Base-by-base conservation (phyloP, 2,888 invertebrate genomes). In the Conops quadrifasciatus region DNA sequence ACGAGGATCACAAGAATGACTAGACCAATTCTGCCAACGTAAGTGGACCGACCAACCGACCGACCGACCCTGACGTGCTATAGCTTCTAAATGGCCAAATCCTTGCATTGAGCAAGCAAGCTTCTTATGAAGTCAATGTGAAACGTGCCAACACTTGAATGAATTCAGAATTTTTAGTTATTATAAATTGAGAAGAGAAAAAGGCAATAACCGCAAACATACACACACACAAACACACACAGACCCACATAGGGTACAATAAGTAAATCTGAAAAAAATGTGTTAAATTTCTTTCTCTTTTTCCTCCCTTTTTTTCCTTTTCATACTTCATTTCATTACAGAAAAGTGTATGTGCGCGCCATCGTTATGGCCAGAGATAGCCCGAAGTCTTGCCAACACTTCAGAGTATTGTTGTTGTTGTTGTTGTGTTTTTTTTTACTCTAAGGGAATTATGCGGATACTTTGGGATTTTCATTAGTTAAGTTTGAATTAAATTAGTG, bases 81-180 rank as follows among this genome's bases (percentile, higher is more conserved):
- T 19, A 30, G 51, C 62, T 51, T 49, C 62, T 68, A 49, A 59
- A 68, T 60, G 59, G n/a, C 30, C 49, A 60, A 68, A 68, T 68
- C 60, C 47, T 49, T 67, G 21, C 59, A 68, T 68, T 68, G 67
- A 68, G 59, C 36, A n/a, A n/a, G n/a, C n/a, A n/a, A n/a, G n/a
- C 67, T 68, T 47, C 67, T 68, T 68, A 68, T 60, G 49, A 68
- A 68, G 60, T 68, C 60, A 68, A 49, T 49, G 30, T 45, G 49
- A 30, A 68, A 68, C 67, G 59, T 68, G 67, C 60, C 59, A 60
- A 51, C 60, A 60, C 67, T 68, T 68, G 47, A 60, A 60, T 56
- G 67, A 68, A 30, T 68, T 49, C 49, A 60, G 43, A 59, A 36
- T 68, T 68, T 60, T 49, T 60, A 49, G 43, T 66, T 66, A 68